Conservation (phyloP, 2,113 vertebrate genomes). For the Carlito syrichta region DNA sequence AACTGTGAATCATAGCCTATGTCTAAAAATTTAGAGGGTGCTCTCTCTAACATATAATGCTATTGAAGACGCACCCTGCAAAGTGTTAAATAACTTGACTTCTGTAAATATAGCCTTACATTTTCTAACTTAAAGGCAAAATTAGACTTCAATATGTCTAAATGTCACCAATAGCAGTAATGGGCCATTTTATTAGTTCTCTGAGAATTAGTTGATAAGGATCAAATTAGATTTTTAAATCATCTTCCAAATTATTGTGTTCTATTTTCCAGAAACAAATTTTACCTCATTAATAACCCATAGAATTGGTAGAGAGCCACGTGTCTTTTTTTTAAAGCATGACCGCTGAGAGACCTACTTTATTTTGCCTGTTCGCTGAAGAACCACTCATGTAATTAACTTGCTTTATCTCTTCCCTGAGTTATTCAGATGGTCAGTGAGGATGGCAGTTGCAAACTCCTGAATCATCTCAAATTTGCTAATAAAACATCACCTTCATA, state of each 20-base stretch:
- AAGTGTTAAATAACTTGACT: constrained; percentile 78
- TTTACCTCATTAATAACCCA: constrained; percentile 35
- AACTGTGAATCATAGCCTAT: constrained; percentile 70
- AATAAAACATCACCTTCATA: not conserved
- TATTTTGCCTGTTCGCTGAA: constrained; percentile 8
- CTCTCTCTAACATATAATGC: not conserved
- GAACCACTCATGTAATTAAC: constrained; percentile 38
- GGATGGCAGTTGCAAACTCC: not conserved
- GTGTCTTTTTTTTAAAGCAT: constrained; percentile 12
- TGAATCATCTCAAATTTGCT: not conserved
- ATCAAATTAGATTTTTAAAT: constrained; percentile 70
- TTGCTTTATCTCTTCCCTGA: not conserved
- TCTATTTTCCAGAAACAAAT: constrained; percentile 52
- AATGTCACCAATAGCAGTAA: constrained; percentile 74
- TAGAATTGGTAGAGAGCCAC: not conserved
- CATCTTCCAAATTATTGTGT: constrained; percentile 31
- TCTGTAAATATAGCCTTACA: constrained; percentile 66
- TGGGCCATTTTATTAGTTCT: constrained; percentile 73
- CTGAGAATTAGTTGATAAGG: constrained; percentile 73
- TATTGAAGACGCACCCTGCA: constrained; percentile 6
- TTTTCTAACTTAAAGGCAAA: constrained; percentile 60
- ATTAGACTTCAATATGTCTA: constrained; percentile 68
- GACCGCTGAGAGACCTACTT: constrained; percentile 42
- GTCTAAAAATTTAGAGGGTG: constrained; percentile 72
- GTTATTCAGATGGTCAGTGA: not conserved